A percentile compares a stretch with the other conserved stretches of the same genome.
These are phyloP conservation scores for Heliconius eleuchia DNA, from an alignment of 1,140 invertebrate genomes.

Conservation along the genomic window DNA sequence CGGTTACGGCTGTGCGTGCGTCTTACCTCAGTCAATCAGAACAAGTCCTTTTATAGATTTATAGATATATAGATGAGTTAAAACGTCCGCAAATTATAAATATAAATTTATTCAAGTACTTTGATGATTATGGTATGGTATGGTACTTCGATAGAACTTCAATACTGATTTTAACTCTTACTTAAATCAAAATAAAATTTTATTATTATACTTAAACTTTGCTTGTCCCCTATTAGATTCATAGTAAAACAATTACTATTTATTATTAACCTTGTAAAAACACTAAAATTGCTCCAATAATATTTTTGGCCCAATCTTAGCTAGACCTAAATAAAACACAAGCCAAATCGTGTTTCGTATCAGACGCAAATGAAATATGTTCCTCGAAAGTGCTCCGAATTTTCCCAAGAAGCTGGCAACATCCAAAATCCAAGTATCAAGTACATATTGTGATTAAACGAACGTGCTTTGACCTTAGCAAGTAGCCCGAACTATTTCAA, in stretches of 20 bases:
- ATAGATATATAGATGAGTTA: too few relatives aligned
- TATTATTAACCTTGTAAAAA: background rate
- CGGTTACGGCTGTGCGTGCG: too few relatives aligned
- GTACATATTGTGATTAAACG: constrained; percentile 16
- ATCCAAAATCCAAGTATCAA: background rate
- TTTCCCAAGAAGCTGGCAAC: background rate
- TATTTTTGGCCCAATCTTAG: background rate
- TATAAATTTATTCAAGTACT: too few relatives aligned
- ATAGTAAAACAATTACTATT: background rate
- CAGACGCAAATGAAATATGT: background rate
- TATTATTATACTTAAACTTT: too few relatives aligned
- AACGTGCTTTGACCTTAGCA: constrained; percentile 17
- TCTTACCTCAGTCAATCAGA: too few relatives aligned
- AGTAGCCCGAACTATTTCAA: constrained; percentile 25
- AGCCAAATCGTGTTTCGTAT: background rate
- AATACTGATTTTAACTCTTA: too few relatives aligned
- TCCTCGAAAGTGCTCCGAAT: background rate
- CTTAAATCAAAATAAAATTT: too few relatives aligned
- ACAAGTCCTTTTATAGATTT: too few relatives aligned
- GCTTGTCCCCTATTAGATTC: too few relatives aligned
- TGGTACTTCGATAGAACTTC: too few relatives aligned
- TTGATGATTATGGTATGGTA: too few relatives aligned
- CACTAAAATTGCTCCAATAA: background rate
- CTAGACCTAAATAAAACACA: background rate
- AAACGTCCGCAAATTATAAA: too few relatives aligned